Evolutionary conservation across 2,888 invertebrate species (phyloP).

Genomic region (Parnassius smintheus): DNA sequence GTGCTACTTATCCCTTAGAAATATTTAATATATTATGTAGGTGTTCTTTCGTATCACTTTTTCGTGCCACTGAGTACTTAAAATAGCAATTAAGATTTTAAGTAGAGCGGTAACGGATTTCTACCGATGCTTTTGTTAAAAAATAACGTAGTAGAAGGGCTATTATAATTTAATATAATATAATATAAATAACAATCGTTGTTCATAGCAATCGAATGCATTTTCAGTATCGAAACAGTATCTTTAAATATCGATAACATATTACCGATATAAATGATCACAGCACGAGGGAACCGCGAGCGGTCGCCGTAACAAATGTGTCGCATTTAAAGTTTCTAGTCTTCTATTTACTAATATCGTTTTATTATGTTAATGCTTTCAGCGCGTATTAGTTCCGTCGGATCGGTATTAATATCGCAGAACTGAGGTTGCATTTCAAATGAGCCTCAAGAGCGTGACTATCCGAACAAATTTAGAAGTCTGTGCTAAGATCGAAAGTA

Average conservation of each 20-base stretch:
- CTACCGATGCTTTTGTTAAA: too few species aligned
- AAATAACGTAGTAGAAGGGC: too few species aligned
- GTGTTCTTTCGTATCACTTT: too few species aligned
- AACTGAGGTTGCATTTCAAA: slow-evolving; percentile 49
- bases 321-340: slow-evolving; percentile 29
- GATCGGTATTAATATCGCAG: slow-evolving; percentile 37
- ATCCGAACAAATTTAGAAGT: slow-evolving; percentile 13
- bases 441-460: slow-evolving; percentile 31
- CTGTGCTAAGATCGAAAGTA: slow-evolving; percentile 8
- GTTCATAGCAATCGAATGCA: too few species aligned
- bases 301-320: slow-evolving; percentile 29
- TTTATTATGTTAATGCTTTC: slow-evolving; percentile 41
- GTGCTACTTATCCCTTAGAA: too few species aligned
- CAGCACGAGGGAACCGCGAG: slow-evolving; percentile 22
- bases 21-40: too few species aligned
- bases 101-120: too few species aligned
- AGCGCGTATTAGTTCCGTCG: slow-evolving; percentile 39
- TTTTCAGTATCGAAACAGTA: slow-evolving; percentile 1
- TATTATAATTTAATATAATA: too few species aligned
- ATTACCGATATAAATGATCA: slow-evolving; percentile 14
- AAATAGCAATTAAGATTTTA: too few species aligned
- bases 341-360: slow-evolving; percentile 29
- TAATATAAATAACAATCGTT: too few species aligned
- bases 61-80: too few species aligned
- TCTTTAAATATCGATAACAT: slow-evolving; percentile 15